Base-by-base conservation (phyloP, 2,888 invertebrate species). In the Schizaphis graminum region DNA sequence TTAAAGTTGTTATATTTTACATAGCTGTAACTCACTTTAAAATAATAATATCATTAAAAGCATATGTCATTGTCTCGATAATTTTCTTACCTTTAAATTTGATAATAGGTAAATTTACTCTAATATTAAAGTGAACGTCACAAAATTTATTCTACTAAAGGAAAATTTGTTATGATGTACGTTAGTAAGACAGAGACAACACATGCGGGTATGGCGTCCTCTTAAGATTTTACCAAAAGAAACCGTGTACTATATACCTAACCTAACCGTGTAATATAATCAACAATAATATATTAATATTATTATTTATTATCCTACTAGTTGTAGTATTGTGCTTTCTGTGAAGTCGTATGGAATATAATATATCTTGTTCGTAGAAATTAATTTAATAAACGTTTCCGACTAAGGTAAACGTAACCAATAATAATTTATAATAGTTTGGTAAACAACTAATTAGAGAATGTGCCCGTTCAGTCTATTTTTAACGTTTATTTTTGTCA, bases 361-460 rank as follows among this genome's bases (percentile, higher is more conserved):
- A 28, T 61, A 28, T 53, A 28, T 67, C 8, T 35, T 21, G 35
- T 35, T 77, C 35, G 7, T 77, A 77, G 21, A 8, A 77, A 77
- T 21, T 77, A 21, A 77, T 35, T 77, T 21, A 35, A 77, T 77
- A 35, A 77, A 77, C 35, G 77, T 77, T 77, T 77, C 77, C 35
- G 21, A 44, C 57, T 44, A 41, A 89, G 16, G 44, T 44, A 57
- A 49, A 16, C 21, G 86, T 56, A 91, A 91, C 56, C 57, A 86
- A 86, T 91, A 86, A 91, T 47, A 47, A 41, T n/a, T 91, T 91
- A 91, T 61, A 47, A 41, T 44, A 7, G 56, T 86, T 35, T 10
- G 47, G 47, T 35, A 91, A 91, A 86, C 90, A 86, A 91, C 86
- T 86, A 91, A 91, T 84, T 84, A 84, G 10, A 84, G 41, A 85